phyloP scores from a whole-genome alignment of 2,797 vertebrate genomes.

The Podarcis lilfordi region DNA sequence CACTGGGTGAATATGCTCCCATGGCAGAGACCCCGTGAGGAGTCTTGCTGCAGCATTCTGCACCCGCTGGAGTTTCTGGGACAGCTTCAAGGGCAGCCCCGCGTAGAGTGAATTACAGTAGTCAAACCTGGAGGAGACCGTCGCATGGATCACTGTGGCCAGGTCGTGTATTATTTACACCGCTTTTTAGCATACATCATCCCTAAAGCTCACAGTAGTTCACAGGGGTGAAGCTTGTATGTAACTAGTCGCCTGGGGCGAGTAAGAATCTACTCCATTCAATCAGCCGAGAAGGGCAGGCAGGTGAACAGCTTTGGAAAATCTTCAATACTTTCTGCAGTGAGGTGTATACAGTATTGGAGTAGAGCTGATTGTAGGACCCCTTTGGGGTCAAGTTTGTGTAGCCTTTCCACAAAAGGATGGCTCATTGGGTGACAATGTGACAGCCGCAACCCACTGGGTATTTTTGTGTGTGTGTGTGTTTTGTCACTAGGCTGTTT shows the following conservation, averaged over 20 bases:
- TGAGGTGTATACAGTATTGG: too few relatives aligned
- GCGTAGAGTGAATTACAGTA: too few relatives aligned
- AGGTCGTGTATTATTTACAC: neutral
- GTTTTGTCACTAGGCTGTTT: slow-evolving; percentile 42
- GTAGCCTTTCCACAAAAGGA: neutral
- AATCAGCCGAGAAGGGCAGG: neutral
- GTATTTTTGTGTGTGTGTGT: slow-evolving; percentile 1
- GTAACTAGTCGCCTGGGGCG: neutral
- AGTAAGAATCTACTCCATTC: too few relatives aligned
- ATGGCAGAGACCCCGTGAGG: too few relatives aligned
- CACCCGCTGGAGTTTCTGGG: too few relatives aligned
- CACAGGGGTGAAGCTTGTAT: too few relatives aligned
- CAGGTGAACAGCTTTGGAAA: neutral
- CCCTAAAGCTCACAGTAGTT: neutral
- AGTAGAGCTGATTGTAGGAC: too few relatives aligned
- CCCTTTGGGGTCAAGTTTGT: neutral
- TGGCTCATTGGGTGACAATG: slow-evolving; percentile 46
- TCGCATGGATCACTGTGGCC: too few relatives aligned
- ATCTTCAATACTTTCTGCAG: neutral
- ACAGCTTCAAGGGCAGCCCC: too few relatives aligned
- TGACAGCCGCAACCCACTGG: slow-evolving; percentile 52
- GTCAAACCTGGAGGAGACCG: too few relatives aligned
- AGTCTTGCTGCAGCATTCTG: too few relatives aligned
- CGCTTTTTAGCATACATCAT: neutral
- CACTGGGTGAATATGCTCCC: too few relatives aligned